Evolutionary conservation across 2,888 invertebrate genomes (phyloP).

Genomic region (Melanargia galathea): DNA sequence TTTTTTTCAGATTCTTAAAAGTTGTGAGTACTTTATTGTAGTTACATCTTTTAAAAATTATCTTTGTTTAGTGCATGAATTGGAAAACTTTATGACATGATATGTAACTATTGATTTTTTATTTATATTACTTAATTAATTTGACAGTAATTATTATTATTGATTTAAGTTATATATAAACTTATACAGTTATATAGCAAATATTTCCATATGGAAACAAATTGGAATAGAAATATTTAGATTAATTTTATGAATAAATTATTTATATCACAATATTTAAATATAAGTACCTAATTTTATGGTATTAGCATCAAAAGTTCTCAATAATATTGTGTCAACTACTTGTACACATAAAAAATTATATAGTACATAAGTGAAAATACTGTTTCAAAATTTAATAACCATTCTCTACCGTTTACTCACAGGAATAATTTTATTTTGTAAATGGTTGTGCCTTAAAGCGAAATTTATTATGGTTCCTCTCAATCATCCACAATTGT

Average conservation of each 20-base stretch:
- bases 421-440: constrained; percentile 40
- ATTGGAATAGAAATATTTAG: background rate
- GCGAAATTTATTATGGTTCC: constrained; percentile 61
- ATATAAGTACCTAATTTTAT: background rate
- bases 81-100: background rate
- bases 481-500: constrained; percentile 50
- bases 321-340: constrained; percentile 1
- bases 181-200: background rate
- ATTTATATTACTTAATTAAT: background rate
- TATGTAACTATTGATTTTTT: background rate
- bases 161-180: background rate
- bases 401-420: constrained; percentile 3
- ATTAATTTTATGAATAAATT: constrained; percentile 12
- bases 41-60: background rate
- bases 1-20: too few species aligned
- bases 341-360: constrained; percentile 2
- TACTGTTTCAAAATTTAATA: background rate
- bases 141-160: background rate
- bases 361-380: constrained; percentile 1
- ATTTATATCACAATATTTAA: too few species aligned
- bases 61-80: background rate
- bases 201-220: background rate
- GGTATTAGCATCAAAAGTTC: background rate
- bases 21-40: background rate
- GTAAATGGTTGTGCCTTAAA: constrained; percentile 74